phyloP scores from a whole-genome alignment of 2,888 invertebrate species.

The Philereme vetulata region DNA sequence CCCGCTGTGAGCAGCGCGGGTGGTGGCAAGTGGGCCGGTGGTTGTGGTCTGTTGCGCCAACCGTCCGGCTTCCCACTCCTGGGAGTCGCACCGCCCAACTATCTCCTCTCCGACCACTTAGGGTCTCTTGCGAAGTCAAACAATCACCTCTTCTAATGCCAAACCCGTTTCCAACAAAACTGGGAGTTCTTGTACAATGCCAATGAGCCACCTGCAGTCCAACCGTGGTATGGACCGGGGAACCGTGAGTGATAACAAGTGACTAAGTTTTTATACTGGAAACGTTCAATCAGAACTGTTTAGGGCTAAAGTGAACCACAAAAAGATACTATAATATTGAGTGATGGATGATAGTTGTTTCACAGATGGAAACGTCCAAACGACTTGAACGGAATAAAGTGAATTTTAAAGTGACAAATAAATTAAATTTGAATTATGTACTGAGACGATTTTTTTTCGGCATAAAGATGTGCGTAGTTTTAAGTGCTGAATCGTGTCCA shows the following conservation, averaged over 20 bases:
- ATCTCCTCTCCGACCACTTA: constrained; percentile 85
- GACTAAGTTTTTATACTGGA: constrained; percentile 24
- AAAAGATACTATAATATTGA: neutral
- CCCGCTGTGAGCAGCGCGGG: constrained; percentile 66
- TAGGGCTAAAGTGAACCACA: neutral
- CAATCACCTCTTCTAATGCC: constrained; percentile 86
- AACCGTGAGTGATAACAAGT: constrained; percentile 21
- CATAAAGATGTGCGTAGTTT: constrained; percentile 46
- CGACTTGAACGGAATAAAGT: constrained; percentile 21
- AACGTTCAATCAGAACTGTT: constrained; percentile 16
- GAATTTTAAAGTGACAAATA: constrained; percentile 42
- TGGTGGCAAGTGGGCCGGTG: constrained; percentile 83
- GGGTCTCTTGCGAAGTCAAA: constrained; percentile 84
- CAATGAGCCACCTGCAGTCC: constrained; percentile 12
- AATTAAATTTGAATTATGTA: constrained; percentile 4
- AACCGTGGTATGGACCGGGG: constrained; percentile 15
- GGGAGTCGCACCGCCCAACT: constrained; percentile 84
- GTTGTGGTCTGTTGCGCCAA: constrained; percentile 86
- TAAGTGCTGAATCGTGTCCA: constrained; percentile 78
- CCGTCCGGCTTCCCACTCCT: constrained; percentile 85
- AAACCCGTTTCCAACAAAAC: constrained; percentile 32
- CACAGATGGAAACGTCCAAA: neutral
- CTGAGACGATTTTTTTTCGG: constrained; percentile 38
- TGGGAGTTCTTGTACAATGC: constrained; percentile 29
- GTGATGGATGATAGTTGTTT: constrained; percentile 9